These are phyloP conservation scores for Sylvietta virens DNA, from an alignment of 2,113 vertebrate species.

Conservation along the genomic window DNA sequence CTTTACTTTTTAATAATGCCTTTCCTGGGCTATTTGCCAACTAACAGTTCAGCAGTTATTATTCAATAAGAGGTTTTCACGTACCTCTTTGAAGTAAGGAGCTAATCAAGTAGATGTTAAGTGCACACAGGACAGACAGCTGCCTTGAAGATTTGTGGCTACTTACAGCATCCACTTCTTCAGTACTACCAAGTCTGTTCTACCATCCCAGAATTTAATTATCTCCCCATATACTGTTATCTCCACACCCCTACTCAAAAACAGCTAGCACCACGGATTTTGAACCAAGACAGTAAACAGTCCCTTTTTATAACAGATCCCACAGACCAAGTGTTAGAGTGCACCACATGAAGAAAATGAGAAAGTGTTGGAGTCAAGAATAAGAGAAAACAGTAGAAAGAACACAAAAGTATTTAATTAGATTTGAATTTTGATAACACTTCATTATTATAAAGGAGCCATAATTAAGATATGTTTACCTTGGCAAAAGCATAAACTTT, in stretches of 20 bases:
- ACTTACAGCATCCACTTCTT: neutral
- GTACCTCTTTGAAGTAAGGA: neutral
- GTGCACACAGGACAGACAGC: neutral
- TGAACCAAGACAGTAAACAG: neutral
- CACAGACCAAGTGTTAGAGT: neutral
- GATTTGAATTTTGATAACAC: neutral
- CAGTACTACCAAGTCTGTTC: neutral
- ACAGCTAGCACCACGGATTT: neutral
- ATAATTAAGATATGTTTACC: neutral
- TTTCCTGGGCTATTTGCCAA: neutral
- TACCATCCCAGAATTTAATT: neutral
- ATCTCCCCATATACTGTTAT: neutral
- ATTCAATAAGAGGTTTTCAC: neutral
- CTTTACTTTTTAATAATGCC: neutral
- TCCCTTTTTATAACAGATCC: neutral
- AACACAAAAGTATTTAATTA: neutral
- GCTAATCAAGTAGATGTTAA: neutral
- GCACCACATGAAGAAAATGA: neutral
- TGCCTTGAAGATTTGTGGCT: neutral
- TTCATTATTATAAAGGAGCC: neutral
- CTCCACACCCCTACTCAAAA: neutral
- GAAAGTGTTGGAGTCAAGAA: neutral
- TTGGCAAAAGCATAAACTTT: neutral
- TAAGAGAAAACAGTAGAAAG: neutral
- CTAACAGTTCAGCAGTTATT: neutral